phyloP scores from a whole-genome alignment of 1,140 invertebrate species.

The Bombus affinis region DNA sequence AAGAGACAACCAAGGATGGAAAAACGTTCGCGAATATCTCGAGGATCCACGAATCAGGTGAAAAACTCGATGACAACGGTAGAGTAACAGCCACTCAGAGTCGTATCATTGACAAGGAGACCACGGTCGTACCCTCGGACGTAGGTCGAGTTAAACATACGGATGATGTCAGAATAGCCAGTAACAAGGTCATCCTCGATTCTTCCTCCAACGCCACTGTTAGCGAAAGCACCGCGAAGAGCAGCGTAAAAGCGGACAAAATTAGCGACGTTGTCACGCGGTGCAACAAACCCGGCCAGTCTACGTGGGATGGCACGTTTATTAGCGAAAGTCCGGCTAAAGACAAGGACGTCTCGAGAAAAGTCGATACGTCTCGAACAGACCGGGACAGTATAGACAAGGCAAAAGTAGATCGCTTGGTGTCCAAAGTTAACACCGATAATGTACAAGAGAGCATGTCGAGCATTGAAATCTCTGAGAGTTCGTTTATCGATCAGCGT shows the following conservation, averaged over 20 bases:
- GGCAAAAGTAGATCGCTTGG: conserved; percentile 17
- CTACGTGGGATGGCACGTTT: conserved; percentile 72
- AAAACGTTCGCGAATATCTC: conserved; percentile 64
- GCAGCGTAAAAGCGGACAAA: conserved; percentile 17
- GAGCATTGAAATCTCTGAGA: conserved; percentile 49
- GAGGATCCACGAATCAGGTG: conserved; percentile 60
- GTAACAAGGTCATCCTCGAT: conserved; percentile 34
- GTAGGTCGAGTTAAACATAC: conserved; percentile 24
- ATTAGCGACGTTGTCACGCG: conserved; percentile 22
- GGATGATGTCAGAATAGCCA: conserved; percentile 29
- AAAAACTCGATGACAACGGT: conserved; percentile 71
- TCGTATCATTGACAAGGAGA: conserved; percentile 69
- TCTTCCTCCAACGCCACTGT: background rate
- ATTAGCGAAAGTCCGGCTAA: conserved; percentile 13
- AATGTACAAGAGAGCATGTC: background rate
- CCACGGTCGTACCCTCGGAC: conserved; percentile 41
- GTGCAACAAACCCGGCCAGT: conserved; percentile 77
- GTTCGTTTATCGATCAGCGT: conserved; percentile 35
- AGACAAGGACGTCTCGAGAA: background rate
- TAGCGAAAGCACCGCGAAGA: conserved; percentile 1
- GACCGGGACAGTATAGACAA: background rate
- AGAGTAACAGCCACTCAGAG: conserved; percentile 62
- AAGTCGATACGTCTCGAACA: background rate
- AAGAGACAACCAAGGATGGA: conserved; percentile 68
- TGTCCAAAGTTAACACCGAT: conserved; percentile 5